phyloP scores from a whole-genome alignment of 2,797 vertebrate genomes.

The Tadarida brasiliensis region DNA sequence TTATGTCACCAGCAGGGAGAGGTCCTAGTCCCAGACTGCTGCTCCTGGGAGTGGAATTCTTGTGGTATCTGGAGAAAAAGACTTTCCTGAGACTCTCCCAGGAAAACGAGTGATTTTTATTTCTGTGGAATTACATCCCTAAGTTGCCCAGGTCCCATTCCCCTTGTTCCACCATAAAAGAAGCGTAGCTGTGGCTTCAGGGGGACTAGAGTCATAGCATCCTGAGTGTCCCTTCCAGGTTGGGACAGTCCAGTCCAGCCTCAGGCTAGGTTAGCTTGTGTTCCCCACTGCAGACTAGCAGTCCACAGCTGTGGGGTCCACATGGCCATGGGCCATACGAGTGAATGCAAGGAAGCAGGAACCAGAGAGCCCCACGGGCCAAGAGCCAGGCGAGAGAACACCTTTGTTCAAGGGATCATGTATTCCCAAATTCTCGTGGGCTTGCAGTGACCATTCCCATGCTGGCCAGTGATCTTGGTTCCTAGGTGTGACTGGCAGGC shows the following conservation, averaged over 20 bases:
- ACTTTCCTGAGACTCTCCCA: not conserved
- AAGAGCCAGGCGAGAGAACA: not conserved
- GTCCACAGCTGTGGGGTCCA: not conserved
- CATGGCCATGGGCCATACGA: not conserved
- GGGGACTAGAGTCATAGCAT: not conserved
- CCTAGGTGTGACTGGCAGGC: not conserved
- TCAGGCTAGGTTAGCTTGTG: not conserved
- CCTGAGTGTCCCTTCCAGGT: not conserved
- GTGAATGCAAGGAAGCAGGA: not conserved
- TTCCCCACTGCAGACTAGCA: not conserved
- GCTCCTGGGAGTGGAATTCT: not conserved
- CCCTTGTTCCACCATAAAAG: not conserved
- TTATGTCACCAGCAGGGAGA: not conserved
- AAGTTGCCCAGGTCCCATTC: not conserved
- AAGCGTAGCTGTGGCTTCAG: not conserved
- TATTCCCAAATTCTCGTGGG: not conserved
- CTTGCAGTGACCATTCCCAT: not conserved
- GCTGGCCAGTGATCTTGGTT: not conserved
- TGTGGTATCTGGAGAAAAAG: not conserved
- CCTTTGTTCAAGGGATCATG: not conserved
- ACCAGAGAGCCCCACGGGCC: not conserved
- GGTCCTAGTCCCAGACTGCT: not conserved
- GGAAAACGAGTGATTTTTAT: not conserved
- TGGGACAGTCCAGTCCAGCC: not conserved
- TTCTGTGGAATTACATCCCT: not conserved